Conservation (phyloP, 2,888 invertebrate species). For the Allophyes oxyacanthae region DNA sequence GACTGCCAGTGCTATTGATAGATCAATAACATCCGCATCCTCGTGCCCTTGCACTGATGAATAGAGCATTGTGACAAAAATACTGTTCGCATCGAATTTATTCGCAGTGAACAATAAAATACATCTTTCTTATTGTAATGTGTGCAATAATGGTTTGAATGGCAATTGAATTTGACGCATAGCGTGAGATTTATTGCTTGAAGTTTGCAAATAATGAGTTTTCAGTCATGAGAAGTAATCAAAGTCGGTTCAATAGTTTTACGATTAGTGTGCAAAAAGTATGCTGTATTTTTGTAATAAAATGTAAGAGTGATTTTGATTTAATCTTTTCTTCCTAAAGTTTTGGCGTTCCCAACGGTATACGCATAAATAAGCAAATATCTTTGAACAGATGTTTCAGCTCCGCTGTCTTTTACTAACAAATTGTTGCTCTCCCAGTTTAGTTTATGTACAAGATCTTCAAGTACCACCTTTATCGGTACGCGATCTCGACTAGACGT, state of each 20-base stretch:
- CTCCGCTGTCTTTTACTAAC: too few relatives aligned
- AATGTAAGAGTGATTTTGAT: neutral
- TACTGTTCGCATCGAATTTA: constrained; percentile 14
- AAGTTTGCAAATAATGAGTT: constrained; percentile 11
- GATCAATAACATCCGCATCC: constrained; percentile 73
- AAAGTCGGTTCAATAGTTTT: constrained; percentile 1
- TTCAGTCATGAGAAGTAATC: neutral
- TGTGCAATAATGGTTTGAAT: constrained; percentile 22
- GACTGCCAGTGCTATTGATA: constrained; percentile 77
- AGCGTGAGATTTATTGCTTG: constrained; percentile 18
- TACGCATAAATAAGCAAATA: neutral
- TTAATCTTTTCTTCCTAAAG: too few relatives aligned
- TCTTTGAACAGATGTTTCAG: neutral
- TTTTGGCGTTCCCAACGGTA: neutral
- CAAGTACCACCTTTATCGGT: constrained; percentile 29
- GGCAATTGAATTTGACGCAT: constrained; percentile 11
- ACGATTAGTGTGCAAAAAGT: neutral
- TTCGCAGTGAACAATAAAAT: constrained; percentile 11
- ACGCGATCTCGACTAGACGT: constrained; percentile 55
- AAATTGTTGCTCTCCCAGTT: constrained; percentile 1
- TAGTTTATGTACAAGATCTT: constrained; percentile 12
- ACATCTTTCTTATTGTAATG: constrained; percentile 11
- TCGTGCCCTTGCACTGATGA: constrained; percentile 62
- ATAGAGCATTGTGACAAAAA: constrained; percentile 60
- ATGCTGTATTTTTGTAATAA: neutral